These are phyloP conservation scores for Felis chaus DNA, from an alignment of 2,113 vertebrate species.

Conservation along the genomic window DNA sequence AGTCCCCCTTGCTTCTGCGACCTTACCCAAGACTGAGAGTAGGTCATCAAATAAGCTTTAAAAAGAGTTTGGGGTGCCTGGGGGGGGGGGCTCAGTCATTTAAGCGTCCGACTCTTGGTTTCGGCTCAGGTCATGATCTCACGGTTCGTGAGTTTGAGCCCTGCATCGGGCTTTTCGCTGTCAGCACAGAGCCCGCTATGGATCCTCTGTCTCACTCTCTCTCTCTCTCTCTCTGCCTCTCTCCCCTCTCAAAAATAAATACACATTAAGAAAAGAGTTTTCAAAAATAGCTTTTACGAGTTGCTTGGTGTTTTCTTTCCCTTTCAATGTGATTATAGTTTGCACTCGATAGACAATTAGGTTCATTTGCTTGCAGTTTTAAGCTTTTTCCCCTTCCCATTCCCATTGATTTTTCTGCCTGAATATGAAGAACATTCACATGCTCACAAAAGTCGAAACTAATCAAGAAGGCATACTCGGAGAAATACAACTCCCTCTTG, in stretches of 20 bases:
- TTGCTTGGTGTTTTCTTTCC: not conserved
- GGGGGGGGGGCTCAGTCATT: too few relatives aligned
- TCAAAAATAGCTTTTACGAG: not conserved
- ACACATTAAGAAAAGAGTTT: not conserved
- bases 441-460: not conserved
- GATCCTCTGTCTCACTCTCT: too few relatives aligned
- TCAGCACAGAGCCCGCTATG: too few relatives aligned
- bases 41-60: not conserved
- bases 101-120: too few relatives aligned
- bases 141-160: too few relatives aligned
- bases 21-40: not conserved
- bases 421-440: not conserved
- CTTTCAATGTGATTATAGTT: not conserved
- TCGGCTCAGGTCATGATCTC: too few relatives aligned
- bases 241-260: too few relatives aligned
- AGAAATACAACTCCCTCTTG: not conserved
- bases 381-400: not conserved
- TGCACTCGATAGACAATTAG: not conserved
- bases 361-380: not conserved
- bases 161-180: too few relatives aligned
- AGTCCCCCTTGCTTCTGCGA: not conserved
- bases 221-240: too few relatives aligned
- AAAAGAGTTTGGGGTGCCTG: not conserved
- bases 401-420: conserved; percentile 6
- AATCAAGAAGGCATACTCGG: not conserved